These are phyloP conservation scores for Melinopterus prodromus DNA, from an alignment of 2,888 invertebrate genomes.

Conservation along the genomic window DNA sequence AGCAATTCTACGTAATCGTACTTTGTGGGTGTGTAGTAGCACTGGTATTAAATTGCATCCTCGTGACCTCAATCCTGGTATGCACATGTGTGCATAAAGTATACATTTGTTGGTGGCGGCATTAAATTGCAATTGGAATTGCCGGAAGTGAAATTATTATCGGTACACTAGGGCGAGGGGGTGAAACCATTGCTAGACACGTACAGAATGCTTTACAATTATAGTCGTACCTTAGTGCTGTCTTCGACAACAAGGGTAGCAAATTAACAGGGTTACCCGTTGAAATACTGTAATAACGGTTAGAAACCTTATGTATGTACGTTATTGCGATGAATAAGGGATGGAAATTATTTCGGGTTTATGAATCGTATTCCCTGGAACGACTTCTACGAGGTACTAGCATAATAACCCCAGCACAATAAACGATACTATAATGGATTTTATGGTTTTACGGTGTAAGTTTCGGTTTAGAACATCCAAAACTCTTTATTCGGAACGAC, in stretches of 20 bases:
- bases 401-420: background rate
- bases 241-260: constrained; percentile 14
- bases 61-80: background rate
- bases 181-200: constrained; percentile 1
- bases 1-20: background rate
- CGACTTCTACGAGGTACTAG: background rate
- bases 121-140: constrained; percentile 25
- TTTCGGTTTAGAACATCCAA: background rate
- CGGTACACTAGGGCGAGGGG: background rate
- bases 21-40: background rate
- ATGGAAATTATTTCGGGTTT: constrained; percentile 4
- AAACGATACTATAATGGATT: background rate
- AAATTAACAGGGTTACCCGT: constrained; percentile 17
- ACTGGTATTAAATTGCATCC: constrained; percentile 19
- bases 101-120: constrained; percentile 17
- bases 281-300: constrained; percentile 18
- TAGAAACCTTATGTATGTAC: constrained; percentile 5
- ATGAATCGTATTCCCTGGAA: background rate
- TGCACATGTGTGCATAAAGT: constrained; percentile 20
- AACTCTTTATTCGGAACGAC: too few species aligned
- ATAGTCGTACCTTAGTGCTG: constrained; percentile 14
- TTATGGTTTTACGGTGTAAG: background rate
- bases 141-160: constrained; percentile 24
- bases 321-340: background rate
- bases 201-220: constrained; percentile 22